These are phyloP conservation scores for Dendrocincla tyrannina DNA, from an alignment of 2,797 vertebrate genomes.

Conservation along the genomic window DNA sequence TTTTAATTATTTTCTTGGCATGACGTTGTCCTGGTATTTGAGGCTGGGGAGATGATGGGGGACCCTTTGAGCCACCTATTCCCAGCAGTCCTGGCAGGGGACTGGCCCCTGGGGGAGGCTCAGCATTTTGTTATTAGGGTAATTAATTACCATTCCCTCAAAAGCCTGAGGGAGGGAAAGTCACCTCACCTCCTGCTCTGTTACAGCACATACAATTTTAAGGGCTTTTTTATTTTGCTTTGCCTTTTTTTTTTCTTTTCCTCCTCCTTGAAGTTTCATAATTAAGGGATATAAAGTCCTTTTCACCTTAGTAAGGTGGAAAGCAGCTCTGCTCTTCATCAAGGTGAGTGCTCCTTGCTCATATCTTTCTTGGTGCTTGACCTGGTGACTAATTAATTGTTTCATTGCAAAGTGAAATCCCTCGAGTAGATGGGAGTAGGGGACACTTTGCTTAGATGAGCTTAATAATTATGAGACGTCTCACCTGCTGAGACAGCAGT, in stretches of 20 bases:
- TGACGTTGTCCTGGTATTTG: not conserved
- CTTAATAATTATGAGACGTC: not conserved
- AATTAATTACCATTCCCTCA: not conserved
- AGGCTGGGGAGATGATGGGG: not conserved
- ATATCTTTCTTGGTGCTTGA: not conserved
- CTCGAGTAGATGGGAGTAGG: not conserved
- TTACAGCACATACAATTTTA: fast-evolving
- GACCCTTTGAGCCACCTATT: not conserved
- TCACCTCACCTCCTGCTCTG: fast-evolving
- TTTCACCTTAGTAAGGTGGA: not conserved
- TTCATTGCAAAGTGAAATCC: not conserved
- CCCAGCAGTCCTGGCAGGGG: not conserved
- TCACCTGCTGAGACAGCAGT: not conserved
- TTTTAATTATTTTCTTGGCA: not conserved
- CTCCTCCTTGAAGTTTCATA: not conserved
- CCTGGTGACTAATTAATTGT: not conserved
- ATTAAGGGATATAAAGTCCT: not conserved
- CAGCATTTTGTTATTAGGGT: not conserved
- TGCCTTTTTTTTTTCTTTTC: fast-evolving
- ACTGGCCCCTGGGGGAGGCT: not conserved
- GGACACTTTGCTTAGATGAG: not conserved
- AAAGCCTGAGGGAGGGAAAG: not conserved
- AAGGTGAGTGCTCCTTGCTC: not conserved
- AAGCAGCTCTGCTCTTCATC: not conserved
- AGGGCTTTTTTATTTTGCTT: not conserved